Evolutionary conservation across 92 coral and sea anemone species (phyloP).

Genomic region (Parazoanthus darwini): DNA sequence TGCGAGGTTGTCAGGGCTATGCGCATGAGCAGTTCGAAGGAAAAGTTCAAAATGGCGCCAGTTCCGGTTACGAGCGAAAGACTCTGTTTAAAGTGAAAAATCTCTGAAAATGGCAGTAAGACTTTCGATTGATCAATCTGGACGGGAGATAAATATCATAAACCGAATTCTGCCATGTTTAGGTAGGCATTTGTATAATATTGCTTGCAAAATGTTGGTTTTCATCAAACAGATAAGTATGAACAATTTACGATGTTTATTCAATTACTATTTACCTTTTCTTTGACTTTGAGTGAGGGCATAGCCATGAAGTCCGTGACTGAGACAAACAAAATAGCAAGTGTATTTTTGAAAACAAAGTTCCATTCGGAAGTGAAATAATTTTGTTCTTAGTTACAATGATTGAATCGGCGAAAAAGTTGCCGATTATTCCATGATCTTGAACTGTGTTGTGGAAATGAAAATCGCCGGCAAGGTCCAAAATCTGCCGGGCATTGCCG

Average conservation of each 20-base stretch:
- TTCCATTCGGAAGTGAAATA: constrained; percentile 4
- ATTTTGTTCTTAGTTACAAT: background rate
- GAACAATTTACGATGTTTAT: constrained; percentile 1
- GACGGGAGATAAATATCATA: background rate
- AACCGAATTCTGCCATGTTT: background rate
- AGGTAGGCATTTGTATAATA: background rate
- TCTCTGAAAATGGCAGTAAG: background rate
- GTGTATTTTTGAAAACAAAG: background rate
- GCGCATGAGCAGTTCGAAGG: background rate
- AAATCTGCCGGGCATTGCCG: background rate
- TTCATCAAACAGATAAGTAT: background rate
- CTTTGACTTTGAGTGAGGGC: constrained; percentile 10
- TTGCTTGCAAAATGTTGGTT: background rate
- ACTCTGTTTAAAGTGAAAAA: background rate
- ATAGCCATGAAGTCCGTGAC: constrained; percentile 12
- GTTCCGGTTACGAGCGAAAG: background rate
- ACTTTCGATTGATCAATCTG: background rate
- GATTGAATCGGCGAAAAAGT: background rate
- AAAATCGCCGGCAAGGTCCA: background rate
- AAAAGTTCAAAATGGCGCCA: background rate
- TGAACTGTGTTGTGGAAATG: background rate
- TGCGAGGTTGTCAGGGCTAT: background rate
- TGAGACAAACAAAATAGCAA: constrained; percentile 12
- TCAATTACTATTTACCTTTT: background rate
- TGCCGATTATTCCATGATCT: background rate